Evolutionary conservation across 1,140 invertebrate species (phyloP).

Genomic region (Trachymyrmex cornetzi): DNA sequence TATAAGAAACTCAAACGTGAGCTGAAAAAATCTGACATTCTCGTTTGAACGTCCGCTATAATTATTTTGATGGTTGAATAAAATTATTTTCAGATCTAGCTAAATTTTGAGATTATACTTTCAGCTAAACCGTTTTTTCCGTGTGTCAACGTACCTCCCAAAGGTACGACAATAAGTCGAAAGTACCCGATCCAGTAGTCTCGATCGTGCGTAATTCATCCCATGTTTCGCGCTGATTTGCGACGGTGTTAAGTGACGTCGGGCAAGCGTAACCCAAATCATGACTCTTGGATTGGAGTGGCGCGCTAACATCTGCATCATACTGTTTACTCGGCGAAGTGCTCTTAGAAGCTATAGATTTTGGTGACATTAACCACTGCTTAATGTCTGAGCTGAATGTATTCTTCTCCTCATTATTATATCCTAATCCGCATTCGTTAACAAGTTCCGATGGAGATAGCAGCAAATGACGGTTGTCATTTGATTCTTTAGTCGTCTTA

Average conservation of each 20-base stretch:
- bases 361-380: conserved; percentile 61
- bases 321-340: conserved; percentile 55
- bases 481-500: conserved; percentile 33
- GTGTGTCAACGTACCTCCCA: conserved; percentile 80
- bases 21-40: too few species aligned
- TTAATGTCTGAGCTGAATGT: conserved; percentile 25
- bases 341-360: conserved; percentile 51
- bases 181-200: conserved; percentile 76
- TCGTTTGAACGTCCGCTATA: too few species aligned
- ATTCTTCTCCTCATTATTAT: conserved; percentile 37
- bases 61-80: too few species aligned
- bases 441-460: conserved; percentile 48
- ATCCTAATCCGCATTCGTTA: conserved; percentile 38
- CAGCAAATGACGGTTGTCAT: conserved; percentile 48
- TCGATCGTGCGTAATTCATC: conserved; percentile 78
- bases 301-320: conserved; percentile 26
- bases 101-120: too few species aligned
- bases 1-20: too few species aligned
- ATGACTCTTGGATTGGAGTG: conserved; percentile 31
- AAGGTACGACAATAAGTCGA: conserved; percentile 84
- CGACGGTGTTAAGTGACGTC: conserved; percentile 41
- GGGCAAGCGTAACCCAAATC: conserved; percentile 57
- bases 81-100: too few species aligned
- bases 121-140: too few species aligned
- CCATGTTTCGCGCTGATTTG: conserved; percentile 70